These are phyloP conservation scores for Acrobasis repandana DNA, from an alignment of 2,888 invertebrate genomes.

Conservation along the genomic window DNA sequence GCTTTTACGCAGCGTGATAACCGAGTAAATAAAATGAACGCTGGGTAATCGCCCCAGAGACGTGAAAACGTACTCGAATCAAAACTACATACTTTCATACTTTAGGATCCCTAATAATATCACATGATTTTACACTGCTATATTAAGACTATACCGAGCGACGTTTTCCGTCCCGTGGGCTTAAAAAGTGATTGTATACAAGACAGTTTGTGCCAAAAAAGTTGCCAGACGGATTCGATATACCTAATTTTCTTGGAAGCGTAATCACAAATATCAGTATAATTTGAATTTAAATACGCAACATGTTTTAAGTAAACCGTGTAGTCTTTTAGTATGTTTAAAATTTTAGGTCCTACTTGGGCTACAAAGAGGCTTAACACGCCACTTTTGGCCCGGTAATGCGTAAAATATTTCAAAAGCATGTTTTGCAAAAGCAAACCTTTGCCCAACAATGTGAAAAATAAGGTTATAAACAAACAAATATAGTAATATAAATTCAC, in stretches of 20 bases:
- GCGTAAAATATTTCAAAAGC: too few species aligned
- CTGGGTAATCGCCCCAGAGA: background rate
- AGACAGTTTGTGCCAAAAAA: background rate
- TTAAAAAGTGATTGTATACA: background rate
- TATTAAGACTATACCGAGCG: constrained; percentile 15
- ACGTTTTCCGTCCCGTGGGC: background rate
- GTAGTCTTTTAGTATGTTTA: too few species aligned
- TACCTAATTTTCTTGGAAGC: background rate
- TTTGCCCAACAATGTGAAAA: too few species aligned
- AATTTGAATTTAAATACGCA: too few species aligned
- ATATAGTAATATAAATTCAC: too few species aligned
- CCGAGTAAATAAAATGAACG: background rate
- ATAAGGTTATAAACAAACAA: too few species aligned
- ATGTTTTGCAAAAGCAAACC: too few species aligned
- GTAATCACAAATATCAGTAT: background rate
- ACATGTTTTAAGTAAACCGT: too few species aligned
- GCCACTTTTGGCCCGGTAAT: too few species aligned
- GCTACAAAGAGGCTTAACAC: too few species aligned
- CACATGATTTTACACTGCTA: constrained; percentile 7
- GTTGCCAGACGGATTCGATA: background rate
- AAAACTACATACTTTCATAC: constrained; percentile 8
- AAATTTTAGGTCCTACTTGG: too few species aligned
- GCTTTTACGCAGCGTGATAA: background rate
- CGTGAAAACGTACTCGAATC: constrained; percentile 5
- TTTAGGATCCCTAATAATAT: constrained; percentile 16